phyloP scores from a whole-genome alignment of 2,797 vertebrate genomes.

The Gastrophryne carolinensis region DNA sequence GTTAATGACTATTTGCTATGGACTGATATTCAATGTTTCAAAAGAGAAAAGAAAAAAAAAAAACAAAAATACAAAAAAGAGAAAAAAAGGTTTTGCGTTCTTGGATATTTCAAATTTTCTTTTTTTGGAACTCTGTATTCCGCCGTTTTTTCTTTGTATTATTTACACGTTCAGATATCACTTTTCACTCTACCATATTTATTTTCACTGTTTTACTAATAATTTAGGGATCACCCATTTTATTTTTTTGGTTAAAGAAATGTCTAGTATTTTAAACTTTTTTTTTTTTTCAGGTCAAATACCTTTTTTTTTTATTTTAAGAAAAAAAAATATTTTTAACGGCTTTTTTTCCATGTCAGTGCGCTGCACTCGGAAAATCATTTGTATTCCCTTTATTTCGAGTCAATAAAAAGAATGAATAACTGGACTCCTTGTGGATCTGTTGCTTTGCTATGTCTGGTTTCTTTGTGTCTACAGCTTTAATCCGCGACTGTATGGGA shows the following conservation, averaged over 20 bases:
- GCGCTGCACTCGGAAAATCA: conserved; percentile 71
- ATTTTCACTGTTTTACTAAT: conserved; percentile 78
- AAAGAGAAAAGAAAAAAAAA: conserved; percentile 68
- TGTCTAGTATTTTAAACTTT: conserved; percentile 75
- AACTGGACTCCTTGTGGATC: conserved; percentile 63
- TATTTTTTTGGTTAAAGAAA: conserved; percentile 73
- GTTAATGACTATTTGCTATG: conserved; percentile 91
- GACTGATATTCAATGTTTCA: conserved; percentile 93
- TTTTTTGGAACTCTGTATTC: conserved; percentile 82
- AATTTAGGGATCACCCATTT: conserved; percentile 73
- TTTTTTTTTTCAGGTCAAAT: conserved; percentile 55
- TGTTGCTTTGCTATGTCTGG: background rate
- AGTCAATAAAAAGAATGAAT: conserved; percentile 78
- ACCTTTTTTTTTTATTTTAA: conserved; percentile 59
- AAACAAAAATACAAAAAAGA: background rate
- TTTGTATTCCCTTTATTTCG: conserved; percentile 78
- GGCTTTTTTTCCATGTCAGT: conserved; percentile 71
- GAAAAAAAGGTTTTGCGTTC: conserved; percentile 69
- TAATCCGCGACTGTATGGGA: too few relatives aligned
- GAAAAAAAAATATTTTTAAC: conserved; percentile 67
- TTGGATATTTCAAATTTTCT: conserved; percentile 80
- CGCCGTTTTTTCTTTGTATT: conserved; percentile 90
- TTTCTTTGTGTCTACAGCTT: too few relatives aligned
- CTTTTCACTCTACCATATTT: conserved; percentile 83
- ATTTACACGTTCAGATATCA: conserved; percentile 97